Conservation (phyloP, 2,888 invertebrate genomes). For the Drepana falcataria region DNA sequence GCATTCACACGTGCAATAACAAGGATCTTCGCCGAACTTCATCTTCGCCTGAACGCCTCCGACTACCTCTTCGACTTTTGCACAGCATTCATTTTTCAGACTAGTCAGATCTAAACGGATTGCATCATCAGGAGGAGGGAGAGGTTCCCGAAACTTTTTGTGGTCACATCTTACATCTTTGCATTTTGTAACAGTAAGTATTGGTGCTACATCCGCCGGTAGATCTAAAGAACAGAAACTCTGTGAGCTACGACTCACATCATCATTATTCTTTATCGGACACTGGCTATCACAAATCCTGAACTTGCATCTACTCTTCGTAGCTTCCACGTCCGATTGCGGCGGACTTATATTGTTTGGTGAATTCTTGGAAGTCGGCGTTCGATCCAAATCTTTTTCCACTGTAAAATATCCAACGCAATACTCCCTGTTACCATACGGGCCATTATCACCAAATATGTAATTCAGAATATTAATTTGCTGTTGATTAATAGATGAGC, state of each 20-base stretch:
- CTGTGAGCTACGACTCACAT: constrained; percentile 16
- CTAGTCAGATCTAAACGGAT: constrained; percentile 39
- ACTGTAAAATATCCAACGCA: constrained; percentile 60
- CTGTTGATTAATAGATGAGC: constrained; percentile 27
- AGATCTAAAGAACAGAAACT: constrained; percentile 39
- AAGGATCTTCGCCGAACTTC: constrained; percentile 43
- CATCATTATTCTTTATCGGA: constrained; percentile 10
- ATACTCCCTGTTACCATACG: constrained; percentile 43
- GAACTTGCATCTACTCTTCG: constrained; percentile 22
- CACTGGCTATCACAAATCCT: constrained; percentile 36
- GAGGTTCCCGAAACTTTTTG: constrained; percentile 30
- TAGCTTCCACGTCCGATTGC: constrained; percentile 5
- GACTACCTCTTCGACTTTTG: constrained; percentile 41
- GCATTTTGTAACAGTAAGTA: constrained; percentile 44
- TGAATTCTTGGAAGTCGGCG: constrained; percentile 15
- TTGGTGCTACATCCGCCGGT: constrained; percentile 27
- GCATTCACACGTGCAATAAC: constrained; percentile 65
- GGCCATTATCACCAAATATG: constrained; percentile 41
- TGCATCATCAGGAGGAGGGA: constrained; percentile 36
- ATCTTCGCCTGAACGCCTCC: constrained; percentile 44
- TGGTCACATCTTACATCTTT: constrained; percentile 35
- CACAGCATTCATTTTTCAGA: constrained; percentile 36
- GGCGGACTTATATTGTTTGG: background rate
- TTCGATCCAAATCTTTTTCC: constrained; percentile 30
- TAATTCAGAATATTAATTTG: constrained; percentile 43